Conservation (phyloP, 2,888 invertebrate genomes). For the Schrankia costaestrigalis region DNA sequence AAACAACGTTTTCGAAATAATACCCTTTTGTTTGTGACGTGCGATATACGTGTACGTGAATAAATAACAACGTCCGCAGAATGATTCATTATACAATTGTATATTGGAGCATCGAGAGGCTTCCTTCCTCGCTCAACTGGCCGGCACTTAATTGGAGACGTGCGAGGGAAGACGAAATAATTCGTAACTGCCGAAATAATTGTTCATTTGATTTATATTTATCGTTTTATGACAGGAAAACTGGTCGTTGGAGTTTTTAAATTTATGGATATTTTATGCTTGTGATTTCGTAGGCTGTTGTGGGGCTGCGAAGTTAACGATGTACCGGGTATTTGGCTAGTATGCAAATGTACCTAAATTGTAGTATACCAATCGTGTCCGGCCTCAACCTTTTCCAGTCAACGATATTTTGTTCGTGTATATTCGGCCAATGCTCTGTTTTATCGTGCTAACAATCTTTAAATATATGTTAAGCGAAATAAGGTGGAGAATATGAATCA, state of each 20-base stretch:
- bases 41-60: conserved; percentile 57
- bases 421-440: conserved; percentile 14
- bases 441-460: conserved; percentile 26
- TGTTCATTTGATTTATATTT: conserved; percentile 56
- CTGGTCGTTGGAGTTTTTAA: conserved; percentile 50
- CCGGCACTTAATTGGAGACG: conserved; percentile 53
- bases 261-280: conserved; percentile 53
- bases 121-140: conserved; percentile 53
- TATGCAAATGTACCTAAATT: conserved; percentile 35
- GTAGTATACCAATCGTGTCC: conserved; percentile 30
- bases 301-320: conserved; percentile 27
- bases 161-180: conserved; percentile 56
- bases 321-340: conserved; percentile 30
- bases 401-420: conserved; percentile 21
- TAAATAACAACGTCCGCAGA: conserved; percentile 49
- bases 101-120: conserved; percentile 51
- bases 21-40: too few relatives aligned
- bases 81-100: conserved; percentile 55
- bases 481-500: conserved; percentile 1
- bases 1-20: too few relatives aligned
- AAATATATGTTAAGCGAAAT: conserved; percentile 17
- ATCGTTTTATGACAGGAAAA: conserved; percentile 54
- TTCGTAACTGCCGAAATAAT: conserved; percentile 52
- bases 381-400: conserved; percentile 11
- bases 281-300: conserved; percentile 40